Base-by-base conservation (phyloP, 1,140 invertebrate genomes). In the Ceratoteleas bidentatus region DNA sequence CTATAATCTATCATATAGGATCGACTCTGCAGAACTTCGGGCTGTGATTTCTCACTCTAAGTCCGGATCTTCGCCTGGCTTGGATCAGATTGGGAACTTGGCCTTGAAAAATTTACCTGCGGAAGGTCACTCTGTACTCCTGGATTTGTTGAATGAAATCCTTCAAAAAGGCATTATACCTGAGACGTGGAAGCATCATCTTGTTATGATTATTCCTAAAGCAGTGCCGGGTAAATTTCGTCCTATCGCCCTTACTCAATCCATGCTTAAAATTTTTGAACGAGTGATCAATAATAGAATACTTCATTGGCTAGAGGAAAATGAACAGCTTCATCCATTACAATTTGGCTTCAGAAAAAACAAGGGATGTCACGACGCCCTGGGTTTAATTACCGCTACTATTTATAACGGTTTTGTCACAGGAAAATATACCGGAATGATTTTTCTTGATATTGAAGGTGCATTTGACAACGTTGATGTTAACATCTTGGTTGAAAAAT, bases 381-480 rank as follows among this genome's bases (percentile, higher is more conserved):
- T 52, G 1, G 5, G 15, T 9, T 9, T 52, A 2, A 0, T 52
- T 24, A 24, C 49, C 0, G 24, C 49, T 2, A 6, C 10, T 6
- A n/a, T 49, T n/a, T 49, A 49, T 49, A 49, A 49, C 10, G n/a
- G n/a, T 2, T 13, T 49, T 49, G n/a, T 14, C 1, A 14, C 3
- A 5, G 45, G 45, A 0, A 2, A 13, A 14, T 15, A 69, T n/a
- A 68, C 16, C 2, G 54, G 15, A 4, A 56, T 56, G 4, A 2
- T 79, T 5, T 64, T 70, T 2, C 3, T 73, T 0, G 68, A 80
- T 32, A 68, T 80, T 0, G 56, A 80, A 56, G 52, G n/a, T 13
- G 78, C 78, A 0, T 75, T 64, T n/a, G 65, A 75, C 13, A 69
- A 64, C 10, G 65, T 75, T 0, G 16, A 64, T 10, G 43, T 60